phyloP scores from a whole-genome alignment of 2,797 vertebrate genomes.

The Anomalospiza imberbis region DNA sequence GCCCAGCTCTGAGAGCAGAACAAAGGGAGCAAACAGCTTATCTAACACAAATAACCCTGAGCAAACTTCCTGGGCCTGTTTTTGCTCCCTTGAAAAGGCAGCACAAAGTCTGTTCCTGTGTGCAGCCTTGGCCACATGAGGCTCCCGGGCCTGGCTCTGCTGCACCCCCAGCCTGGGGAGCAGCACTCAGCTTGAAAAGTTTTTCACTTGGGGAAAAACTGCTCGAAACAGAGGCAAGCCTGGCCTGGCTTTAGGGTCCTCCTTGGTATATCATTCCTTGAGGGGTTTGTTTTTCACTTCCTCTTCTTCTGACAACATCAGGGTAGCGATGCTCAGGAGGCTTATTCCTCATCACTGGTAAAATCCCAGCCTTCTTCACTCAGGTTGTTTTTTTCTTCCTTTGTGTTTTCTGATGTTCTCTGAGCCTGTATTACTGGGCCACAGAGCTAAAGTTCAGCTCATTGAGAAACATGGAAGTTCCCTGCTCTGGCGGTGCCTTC shows the following conservation, averaged over 20 bases:
- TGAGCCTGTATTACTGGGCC: rapidly evolving
- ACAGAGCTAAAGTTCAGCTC: neutral
- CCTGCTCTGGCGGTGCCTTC: rapidly evolving
- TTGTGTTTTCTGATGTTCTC: neutral
- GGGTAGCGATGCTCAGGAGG: neutral
- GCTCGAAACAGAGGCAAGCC: rapidly evolving
- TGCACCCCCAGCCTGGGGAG: neutral
- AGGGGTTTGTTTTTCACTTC: neutral
- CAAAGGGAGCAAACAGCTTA: constrained; percentile 43
- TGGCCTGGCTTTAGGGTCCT: neutral
- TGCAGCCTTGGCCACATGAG: neutral
- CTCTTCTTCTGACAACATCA: neutral
- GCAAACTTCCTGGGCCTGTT: constrained; percentile 55
- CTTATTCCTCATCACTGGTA: rapidly evolving
- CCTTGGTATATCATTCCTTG: rapidly evolving
- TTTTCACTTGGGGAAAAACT: neutral
- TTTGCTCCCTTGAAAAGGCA: neutral
- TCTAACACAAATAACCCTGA: constrained; percentile 50
- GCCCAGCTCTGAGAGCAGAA: neutral
- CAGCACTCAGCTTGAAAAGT: neutral
- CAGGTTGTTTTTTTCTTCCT: neutral
- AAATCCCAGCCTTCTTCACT: neutral
- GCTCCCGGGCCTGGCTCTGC: neutral
- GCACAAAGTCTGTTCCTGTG: neutral
- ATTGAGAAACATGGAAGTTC: neutral